Conservation (phyloP, 2,113 vertebrate species). For the Anguilla japonica region DNA sequence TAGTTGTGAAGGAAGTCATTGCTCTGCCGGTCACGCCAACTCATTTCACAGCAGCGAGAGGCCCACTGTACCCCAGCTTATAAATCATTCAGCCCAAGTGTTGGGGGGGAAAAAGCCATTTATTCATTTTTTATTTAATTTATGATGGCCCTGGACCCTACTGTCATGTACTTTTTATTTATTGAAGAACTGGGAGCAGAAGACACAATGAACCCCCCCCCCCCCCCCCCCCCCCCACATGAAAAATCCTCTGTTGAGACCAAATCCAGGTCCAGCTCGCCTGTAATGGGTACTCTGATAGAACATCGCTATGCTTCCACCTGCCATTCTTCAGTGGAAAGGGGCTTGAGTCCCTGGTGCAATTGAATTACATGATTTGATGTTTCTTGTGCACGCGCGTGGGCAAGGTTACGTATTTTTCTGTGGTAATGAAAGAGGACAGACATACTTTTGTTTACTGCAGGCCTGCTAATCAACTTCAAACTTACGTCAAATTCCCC, state of each 20-base stretch:
- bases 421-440: background rate
- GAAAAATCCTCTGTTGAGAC: conserved; percentile 1
- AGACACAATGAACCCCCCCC: conserved; percentile 7
- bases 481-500: too few species aligned
- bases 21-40: conserved; percentile 41
- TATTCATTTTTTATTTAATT: conserved; percentile 54
- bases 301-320: background rate
- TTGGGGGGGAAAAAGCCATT: conserved; percentile 46
- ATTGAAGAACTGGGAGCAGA: conserved; percentile 30
- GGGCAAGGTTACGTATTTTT: background rate
- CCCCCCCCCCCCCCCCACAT: background rate
- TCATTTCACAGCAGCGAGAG: conserved; percentile 55
- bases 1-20: conserved; percentile 44
- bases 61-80: conserved; percentile 43
- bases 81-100: conserved; percentile 52
- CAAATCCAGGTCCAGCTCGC: conserved; percentile 6
- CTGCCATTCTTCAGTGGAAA: background rate
- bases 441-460: background rate
- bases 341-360: background rate
- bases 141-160: conserved; percentile 43
- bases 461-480: too few species aligned
- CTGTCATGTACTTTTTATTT: conserved; percentile 36
- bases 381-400: background rate
- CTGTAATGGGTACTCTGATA: background rate
- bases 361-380: background rate